Conservation (phyloP, 2,888 invertebrate genomes). For the Dryobota labecula region DNA sequence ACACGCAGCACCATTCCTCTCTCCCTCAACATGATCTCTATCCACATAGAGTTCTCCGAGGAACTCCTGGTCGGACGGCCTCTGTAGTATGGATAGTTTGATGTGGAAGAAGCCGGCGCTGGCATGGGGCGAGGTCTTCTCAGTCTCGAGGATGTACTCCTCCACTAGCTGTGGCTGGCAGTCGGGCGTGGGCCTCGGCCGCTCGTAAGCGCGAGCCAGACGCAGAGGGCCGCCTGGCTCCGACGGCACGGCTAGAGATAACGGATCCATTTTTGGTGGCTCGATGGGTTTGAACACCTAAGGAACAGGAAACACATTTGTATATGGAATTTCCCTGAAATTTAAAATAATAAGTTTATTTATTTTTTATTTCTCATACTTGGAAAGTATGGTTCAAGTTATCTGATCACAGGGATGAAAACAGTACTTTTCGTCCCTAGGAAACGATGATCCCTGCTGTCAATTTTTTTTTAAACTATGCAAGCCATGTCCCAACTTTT, state of each 20-base stretch:
- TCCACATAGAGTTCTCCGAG: slow-evolving; percentile 97
- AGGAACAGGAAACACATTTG: not conserved
- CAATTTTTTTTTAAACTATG: no score
- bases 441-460: no score
- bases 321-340: not conserved
- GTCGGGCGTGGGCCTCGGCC: slow-evolving; percentile 92
- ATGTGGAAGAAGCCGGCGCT: slow-evolving; percentile 94
- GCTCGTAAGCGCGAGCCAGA: slow-evolving; percentile 90
- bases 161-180: slow-evolving; percentile 95
- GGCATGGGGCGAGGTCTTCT: slow-evolving; percentile 92
- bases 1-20: slow-evolving; percentile 95
- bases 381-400: no score
- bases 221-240: slow-evolving; percentile 82
- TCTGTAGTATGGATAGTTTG: slow-evolving; percentile 96
- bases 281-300: slow-evolving; percentile 92
- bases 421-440: no score
- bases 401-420: no score
- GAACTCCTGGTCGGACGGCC: slow-evolving; percentile 97
- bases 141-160: slow-evolving; percentile 97
- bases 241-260: slow-evolving; percentile 90
- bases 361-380: no score
- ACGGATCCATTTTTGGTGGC: slow-evolving; percentile 91
- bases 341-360: not conserved
- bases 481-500: no score
- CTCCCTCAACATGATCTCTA: slow-evolving; percentile 94